phyloP scores from a whole-genome alignment of 2,888 invertebrate species.

The Zygothrica quintamaculata region DNA sequence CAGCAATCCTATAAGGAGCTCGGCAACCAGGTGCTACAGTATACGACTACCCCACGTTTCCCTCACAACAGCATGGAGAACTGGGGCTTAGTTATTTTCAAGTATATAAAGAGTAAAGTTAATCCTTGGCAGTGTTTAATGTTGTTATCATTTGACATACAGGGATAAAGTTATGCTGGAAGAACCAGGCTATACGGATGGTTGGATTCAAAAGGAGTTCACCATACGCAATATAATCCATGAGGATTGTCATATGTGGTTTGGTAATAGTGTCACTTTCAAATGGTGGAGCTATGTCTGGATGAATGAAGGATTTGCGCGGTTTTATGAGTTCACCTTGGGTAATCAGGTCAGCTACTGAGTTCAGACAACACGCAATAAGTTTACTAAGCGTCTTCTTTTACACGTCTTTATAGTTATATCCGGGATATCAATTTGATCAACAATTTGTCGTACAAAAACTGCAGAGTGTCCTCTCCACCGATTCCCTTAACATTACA shows the following conservation, averaged over 20 bases:
- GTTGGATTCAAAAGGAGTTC: slow-evolving; percentile 75
- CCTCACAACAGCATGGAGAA: slow-evolving; percentile 94
- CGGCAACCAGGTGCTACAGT: slow-evolving; percentile 89
- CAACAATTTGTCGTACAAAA: slow-evolving; percentile 89
- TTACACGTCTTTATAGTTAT: slow-evolving; percentile 86
- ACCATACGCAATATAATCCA: slow-evolving; percentile 86
- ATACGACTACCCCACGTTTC: slow-evolving; percentile 92
- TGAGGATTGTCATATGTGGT: slow-evolving; percentile 88
- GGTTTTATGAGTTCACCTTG: slow-evolving; percentile 88
- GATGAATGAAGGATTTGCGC: slow-evolving; percentile 88
- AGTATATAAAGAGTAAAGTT: slow-evolving; percentile 82
- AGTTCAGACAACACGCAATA: neutral
- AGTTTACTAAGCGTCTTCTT: slow-evolving; percentile 33
- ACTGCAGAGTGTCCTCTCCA: slow-evolving; percentile 87
- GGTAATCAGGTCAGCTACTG: slow-evolving; percentile 78
- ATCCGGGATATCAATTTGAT: slow-evolving; percentile 87
- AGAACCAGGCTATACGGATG: slow-evolving; percentile 73
- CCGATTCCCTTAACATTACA: slow-evolving; percentile 86
- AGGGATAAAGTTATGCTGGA: slow-evolving; percentile 72
- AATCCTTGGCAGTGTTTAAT: no score
- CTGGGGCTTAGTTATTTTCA: slow-evolving; percentile 94
- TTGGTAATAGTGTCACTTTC: slow-evolving; percentile 87
- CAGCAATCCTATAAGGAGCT: slow-evolving; percentile 86
- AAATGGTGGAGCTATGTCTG: slow-evolving; percentile 86
- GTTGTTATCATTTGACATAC: no score